A percentile compares a stretch with the other conserved stretches of the same genome.
Conservation (phyloP, 53 echinoderm and acorn worm species). For the Arbacia lixula region DNA sequence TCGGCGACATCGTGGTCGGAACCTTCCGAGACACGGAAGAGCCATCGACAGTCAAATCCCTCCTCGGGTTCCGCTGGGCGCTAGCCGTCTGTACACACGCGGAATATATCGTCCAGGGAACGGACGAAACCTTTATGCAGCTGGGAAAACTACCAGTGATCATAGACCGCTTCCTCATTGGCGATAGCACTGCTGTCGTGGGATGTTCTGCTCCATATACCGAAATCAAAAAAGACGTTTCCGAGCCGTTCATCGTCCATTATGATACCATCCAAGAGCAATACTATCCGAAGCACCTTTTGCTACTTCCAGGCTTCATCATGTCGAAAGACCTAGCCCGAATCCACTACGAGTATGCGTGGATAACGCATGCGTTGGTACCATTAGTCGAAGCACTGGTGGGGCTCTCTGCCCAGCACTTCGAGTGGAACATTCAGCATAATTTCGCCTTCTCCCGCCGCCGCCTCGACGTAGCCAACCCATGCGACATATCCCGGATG, state of each 20-base stretch:
- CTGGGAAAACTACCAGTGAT: neutral
- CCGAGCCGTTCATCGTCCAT: no score
- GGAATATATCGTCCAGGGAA: neutral
- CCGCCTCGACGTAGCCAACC: neutral
- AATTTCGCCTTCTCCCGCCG: neutral
- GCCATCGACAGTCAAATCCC: neutral
- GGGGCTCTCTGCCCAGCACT: neutral
- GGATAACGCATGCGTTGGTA: neutral
- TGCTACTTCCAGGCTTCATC: neutral
- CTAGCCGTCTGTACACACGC: neutral
- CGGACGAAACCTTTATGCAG: neutral
- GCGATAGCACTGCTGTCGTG: neutral
- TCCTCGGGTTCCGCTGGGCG: conserved; percentile 6
- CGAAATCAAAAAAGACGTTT: no score
- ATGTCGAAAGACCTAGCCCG: neutral
- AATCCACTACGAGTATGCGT: neutral
- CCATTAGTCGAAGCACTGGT: neutral
- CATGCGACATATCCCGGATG: no score
- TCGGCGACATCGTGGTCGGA: conserved; percentile 17
- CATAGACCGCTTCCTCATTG: neutral
- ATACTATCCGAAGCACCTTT: no score
- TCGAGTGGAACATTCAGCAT: neutral
- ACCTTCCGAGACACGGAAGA: neutral
- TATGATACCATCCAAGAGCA: no score
- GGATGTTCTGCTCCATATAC: no score